phyloP scores from a whole-genome alignment of 2,888 invertebrate genomes.

The Hyposoter didymator region DNA sequence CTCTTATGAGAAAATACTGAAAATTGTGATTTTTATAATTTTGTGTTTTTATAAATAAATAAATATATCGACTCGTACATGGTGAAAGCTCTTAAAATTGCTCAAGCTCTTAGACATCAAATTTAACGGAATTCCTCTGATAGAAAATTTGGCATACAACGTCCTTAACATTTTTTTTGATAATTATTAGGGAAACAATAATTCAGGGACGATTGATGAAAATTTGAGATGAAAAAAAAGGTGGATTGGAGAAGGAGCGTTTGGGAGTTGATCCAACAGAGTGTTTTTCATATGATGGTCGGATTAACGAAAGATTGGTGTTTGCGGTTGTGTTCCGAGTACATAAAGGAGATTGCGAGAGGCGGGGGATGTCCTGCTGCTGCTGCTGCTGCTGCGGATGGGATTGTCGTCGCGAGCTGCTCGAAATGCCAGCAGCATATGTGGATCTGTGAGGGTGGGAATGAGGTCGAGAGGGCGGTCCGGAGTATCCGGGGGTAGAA shows the following conservation, averaged over 20 bases:
- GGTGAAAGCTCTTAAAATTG: too few species aligned
- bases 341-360: neutral
- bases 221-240: too few species aligned
- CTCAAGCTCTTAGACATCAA: too few species aligned
- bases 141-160: too few species aligned
- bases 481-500: slow-evolving; percentile 61
- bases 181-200: too few species aligned
- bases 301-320: slow-evolving; percentile 1
- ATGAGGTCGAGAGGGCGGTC: slow-evolving; percentile 65
- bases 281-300: neutral
- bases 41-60: too few species aligned
- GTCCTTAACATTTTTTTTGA: too few species aligned
- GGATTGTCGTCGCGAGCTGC: neutral
- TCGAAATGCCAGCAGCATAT: neutral
- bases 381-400: neutral
- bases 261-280: neutral
- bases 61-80: too few species aligned
- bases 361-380: neutral
- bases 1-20: too few species aligned
- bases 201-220: too few species aligned
- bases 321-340: slow-evolving; percentile 3
- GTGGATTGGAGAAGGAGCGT: neutral
- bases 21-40: too few species aligned
- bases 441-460: neutral
- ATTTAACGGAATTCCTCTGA: too few species aligned